phyloP scores from a whole-genome alignment of 2,113 vertebrate species.

The Eurystomus gularis region DNA sequence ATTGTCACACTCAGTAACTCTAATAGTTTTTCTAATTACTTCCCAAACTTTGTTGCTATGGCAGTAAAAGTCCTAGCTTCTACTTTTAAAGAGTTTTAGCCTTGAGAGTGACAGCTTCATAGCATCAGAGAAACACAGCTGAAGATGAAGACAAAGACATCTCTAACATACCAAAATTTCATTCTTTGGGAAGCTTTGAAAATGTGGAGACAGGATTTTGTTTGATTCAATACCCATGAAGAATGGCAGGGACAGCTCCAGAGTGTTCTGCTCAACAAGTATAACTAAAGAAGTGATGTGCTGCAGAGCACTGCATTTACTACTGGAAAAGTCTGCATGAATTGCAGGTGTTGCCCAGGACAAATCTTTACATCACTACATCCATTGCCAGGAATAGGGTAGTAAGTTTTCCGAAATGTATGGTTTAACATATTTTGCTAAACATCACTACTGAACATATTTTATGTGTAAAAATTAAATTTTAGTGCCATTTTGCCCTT shows the following conservation, averaged over 20 bases:
- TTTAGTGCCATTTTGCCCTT: background rate
- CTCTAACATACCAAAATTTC: background rate
- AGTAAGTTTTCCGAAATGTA: background rate
- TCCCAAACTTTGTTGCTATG: background rate
- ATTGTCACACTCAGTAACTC: background rate
- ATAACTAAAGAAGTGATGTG: background rate
- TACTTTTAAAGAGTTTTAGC: background rate
- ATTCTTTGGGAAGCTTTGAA: background rate
- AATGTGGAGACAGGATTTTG: background rate
- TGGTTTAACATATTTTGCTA: background rate
- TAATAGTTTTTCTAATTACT: background rate
- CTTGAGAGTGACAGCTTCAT: background rate
- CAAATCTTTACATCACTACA: background rate
- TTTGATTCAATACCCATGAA: background rate
- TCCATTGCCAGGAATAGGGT: background rate
- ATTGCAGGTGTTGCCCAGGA: background rate
- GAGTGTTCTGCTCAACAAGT: fast-evolving
- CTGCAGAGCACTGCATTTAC: background rate
- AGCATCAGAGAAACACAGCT: background rate
- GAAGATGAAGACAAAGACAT: background rate
- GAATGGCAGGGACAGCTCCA: background rate
- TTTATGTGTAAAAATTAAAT: background rate
- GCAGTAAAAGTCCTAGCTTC: background rate
- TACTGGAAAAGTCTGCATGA: background rate
- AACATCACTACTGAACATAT: background rate